phyloP scores from a whole-genome alignment of 2,797 vertebrate species.

The Hyperoplus lanceolatus region DNA sequence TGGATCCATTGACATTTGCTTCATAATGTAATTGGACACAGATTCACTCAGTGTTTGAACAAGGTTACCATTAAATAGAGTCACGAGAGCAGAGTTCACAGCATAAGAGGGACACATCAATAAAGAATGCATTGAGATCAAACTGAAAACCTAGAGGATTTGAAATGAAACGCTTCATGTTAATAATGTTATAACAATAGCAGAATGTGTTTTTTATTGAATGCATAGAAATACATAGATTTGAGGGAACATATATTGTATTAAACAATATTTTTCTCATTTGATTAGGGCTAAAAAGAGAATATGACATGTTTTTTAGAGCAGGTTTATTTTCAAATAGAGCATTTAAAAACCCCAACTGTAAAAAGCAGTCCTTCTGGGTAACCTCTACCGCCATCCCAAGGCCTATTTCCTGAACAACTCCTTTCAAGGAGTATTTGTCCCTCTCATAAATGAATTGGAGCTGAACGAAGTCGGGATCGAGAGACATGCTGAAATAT shows the following conservation, averaged over 20 bases:
- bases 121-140: conserved; percentile 17
- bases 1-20: conserved; percentile 76
- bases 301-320: conserved; percentile 53
- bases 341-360: conserved; percentile 61
- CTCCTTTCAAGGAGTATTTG: conserved; percentile 77
- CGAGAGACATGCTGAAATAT: conserved; percentile 75
- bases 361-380: conserved; percentile 64
- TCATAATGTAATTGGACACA: conserved; percentile 74
- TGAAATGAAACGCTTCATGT: neutral
- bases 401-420: conserved; percentile 72
- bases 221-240: neutral
- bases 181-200: neutral
- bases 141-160: neutral
- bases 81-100: conserved; percentile 36
- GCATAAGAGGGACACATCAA: conserved; percentile 18
- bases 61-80: conserved; percentile 60
- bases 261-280: neutral
- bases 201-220: neutral
- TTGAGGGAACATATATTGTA: neutral
- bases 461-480: conserved; percentile 67
- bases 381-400: conserved; percentile 64
- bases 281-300: conserved; percentile 15
- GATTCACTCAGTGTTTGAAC: conserved; percentile 64
- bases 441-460: conserved; percentile 78
- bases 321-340: conserved; percentile 61